A percentile compares a stretch with the other conserved stretches of the same genome.
These are phyloP conservation scores for Myzus persicae DNA, from an alignment of 1,140 invertebrate species.

Conservation along the genomic window DNA sequence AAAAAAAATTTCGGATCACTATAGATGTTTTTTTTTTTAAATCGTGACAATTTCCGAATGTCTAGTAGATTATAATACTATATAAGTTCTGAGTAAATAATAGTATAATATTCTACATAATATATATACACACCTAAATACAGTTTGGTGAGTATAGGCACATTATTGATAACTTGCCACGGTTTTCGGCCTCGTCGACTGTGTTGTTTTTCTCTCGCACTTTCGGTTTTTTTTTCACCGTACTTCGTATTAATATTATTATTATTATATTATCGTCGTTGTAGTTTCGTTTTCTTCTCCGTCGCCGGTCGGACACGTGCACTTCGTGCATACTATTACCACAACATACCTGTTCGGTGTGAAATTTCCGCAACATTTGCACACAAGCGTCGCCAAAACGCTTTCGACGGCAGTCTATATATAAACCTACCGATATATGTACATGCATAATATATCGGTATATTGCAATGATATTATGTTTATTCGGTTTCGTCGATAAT, in stretches of 20 bases:
- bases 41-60: too few species aligned
- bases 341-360: background rate
- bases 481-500: background rate
- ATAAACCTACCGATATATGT: too few species aligned
- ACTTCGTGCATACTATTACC: background rate
- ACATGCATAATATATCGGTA: too few species aligned
- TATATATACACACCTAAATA: background rate
- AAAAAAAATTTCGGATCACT: too few species aligned
- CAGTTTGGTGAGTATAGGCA: background rate
- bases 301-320: background rate
- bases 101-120: background rate
- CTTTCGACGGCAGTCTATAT: background rate
- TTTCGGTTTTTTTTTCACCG: background rate
- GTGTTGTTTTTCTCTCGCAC: background rate
- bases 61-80: too few species aligned
- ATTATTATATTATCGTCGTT: background rate
- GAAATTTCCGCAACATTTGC: background rate
- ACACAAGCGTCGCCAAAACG: background rate
- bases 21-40: too few species aligned
- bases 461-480: background rate
- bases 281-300: background rate
- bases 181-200: background rate
- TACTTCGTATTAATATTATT: background rate
- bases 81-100: too few species aligned
- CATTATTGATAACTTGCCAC: constrained; percentile 23